Evolutionary conservation across 2,797 vertebrate genomes (phyloP), one percentile per base, ranked within the genome.

Genomic region (Acanthurus leucopareius): DNA sequence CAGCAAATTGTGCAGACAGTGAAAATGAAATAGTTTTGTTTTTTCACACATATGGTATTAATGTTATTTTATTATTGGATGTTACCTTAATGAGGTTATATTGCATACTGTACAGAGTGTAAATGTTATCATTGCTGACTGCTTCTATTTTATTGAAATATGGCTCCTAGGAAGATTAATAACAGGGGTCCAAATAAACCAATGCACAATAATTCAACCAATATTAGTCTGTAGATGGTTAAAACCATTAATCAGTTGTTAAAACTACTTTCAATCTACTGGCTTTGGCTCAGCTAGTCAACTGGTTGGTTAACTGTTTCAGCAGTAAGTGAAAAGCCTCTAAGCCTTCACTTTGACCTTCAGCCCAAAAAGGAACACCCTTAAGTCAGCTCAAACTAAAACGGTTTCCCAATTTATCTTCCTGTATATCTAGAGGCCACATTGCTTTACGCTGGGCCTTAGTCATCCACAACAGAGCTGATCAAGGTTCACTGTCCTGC

Each of bases 341-440:
- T 16, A 5, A 52, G 53, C 6, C 14, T 32, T 53, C 40, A 20
- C 22, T 45, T 54, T 62, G 7, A 52, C 35, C 20, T n/a, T 62
- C 19, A 47, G 5, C 4, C 11, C 38, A n/a, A 52, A 52, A 10
- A 52, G n/a, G n/a, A 28, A 7, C 8, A 35, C 16, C 44, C 11
- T 49, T 13, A 19, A 19, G 42, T n/a, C 0, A 0, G 14, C n/a
- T 67, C 38, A 53, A 47, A 61, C 38, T 53, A 15, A n/a, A 54
- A 49, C 35, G 48, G 20, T 25, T 69, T 62, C 32, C 40, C 20
- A 53, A 6, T 70, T 62, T 28, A 58, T 44, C 61, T 60, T 42
- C 38, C 40, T 61, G 60, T 47, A n/a, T 17, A 62, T 52, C 60
- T 16, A 15, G 1, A 20, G 10, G 25, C 44, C 44, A 38, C 58